These are phyloP conservation scores for Decapterus maruadsi DNA, from an alignment of 2,797 vertebrate species.

Conservation along the genomic window DNA sequence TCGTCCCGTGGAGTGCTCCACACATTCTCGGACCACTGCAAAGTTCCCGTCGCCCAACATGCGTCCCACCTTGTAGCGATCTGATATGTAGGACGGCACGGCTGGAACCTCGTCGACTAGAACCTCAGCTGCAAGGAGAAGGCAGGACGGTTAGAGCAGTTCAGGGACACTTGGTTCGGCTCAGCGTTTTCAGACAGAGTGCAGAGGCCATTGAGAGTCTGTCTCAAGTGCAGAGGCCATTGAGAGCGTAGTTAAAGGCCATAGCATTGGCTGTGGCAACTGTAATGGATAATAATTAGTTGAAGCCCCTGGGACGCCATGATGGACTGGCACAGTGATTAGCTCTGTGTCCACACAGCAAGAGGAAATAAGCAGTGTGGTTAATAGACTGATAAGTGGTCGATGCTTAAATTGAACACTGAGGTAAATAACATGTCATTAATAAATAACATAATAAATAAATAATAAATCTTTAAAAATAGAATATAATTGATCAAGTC, in stretches of 20 bases:
- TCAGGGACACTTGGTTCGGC: background rate
- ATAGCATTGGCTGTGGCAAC: background rate
- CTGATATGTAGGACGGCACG: conserved; percentile 93
- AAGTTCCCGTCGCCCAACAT: conserved; percentile 99
- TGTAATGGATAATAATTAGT: background rate
- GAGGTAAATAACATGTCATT: too few species aligned
- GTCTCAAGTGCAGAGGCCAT: background rate
- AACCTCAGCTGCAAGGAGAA: conserved; percentile 82
- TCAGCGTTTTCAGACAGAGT: background rate
- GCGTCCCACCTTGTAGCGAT: conserved; percentile 95
- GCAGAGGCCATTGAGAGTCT: background rate
- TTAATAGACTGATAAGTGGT: background rate
- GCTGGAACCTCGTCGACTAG: conserved; percentile 92
- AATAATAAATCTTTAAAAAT: too few species aligned
- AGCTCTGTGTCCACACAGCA: too few species aligned
- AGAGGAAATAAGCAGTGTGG: too few species aligned
- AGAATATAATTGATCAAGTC: background rate
- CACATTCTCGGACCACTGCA: conserved; percentile 95
- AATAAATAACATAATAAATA: too few species aligned
- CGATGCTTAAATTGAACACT: background rate
- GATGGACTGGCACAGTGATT: background rate
- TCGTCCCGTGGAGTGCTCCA: conserved; percentile 94
- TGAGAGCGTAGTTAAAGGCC: background rate
- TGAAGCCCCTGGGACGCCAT: background rate
- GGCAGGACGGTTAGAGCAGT: conserved; percentile 8